Base-by-base conservation (phyloP, 2,888 invertebrate genomes). In the Graphium colonna region DNA sequence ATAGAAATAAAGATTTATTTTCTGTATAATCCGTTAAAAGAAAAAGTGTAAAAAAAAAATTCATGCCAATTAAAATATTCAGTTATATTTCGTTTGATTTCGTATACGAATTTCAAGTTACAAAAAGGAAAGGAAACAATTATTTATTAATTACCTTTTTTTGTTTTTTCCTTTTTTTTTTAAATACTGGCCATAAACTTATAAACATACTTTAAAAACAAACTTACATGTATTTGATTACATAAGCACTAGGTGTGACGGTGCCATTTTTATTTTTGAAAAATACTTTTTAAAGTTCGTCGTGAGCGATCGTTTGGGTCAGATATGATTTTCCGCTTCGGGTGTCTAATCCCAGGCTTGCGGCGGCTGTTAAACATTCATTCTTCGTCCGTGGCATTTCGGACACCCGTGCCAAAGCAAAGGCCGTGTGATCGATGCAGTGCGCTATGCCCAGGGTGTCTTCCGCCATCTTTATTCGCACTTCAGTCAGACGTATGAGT, bases 381-480 rank as follows among this genome's bases (percentile, higher is more conserved):
- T 62, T 62, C 57, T 85, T 79, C 0, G 77, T 78, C 4, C 57
- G 54, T 0, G 84, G 85, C 50, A 84, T 45, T 45, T 79, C 71
- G 33, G 71, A 66, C 9, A 73, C 52, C 41, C 77, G 68, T 5
- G 74, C 69, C 33, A 86, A 48, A 0, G 74, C 80, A 52, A 73
- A 84, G 1, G 77, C 79, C 3, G 82, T 77, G 17, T 73, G 50
- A 43, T 84, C 82, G 56, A 84, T 84, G 50, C 86, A 86, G 58
- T 79, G 75, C 76, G 85, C 82, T 78, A 86, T 79, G 26, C 75
- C 84, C 45, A 86, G 58, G 57, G 67, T 72, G 12, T 70, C 65
- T 1, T 69, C 77, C 26, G 77, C 69, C 38, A 77, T 59, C 63
- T 85, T 86, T 66, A 86, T 65, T 26, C 83, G 70, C 15, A 85